Base-by-base conservation (phyloP, 1,140 invertebrate genomes). In the Archivesica marissinica region DNA sequence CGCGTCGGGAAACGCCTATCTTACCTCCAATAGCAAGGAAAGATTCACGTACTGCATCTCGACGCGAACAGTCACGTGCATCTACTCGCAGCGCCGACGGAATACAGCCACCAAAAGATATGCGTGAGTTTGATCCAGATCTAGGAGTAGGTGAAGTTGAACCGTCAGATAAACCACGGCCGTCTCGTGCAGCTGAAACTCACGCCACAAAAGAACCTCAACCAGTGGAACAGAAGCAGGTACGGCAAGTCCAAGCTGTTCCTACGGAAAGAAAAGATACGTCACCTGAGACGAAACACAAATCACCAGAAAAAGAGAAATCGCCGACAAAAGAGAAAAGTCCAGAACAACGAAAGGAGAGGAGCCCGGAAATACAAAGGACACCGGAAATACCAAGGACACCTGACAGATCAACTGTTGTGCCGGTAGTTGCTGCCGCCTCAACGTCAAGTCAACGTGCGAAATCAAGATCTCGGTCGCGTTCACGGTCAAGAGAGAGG, bases 101-200 rank as follows among this genome's bases (percentile, higher is more conserved):
- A 4, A 39, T 83, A n/a, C 44, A 59, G 25, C 80, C 80, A 0
- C 80, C 80, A 17, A 54, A 83, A 50, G 80, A 83, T 38, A 74
- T 17, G 47, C 68, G 80, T 35, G 47, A 72, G 9, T 83, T 83
- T 47, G 80, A 83, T 64, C 80, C 68, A 33, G 64, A 83, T 50
- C 33, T 83, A 11, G 80, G 80, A 20, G 80, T 83, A 15, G 68
- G 54, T 30, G 68, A 54, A 23, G 70, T 56, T 59, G 70, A 74
- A 47, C 23, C 15, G 25, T 47, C 41, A 17, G 41, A 15, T 17
- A 52, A 30, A 11, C 70, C 70, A 52, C 50, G 30, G 6, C 17
- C 38, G 23, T 28, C 28, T 30, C 25, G 15, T 50, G 44, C 50
- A 15, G n/a, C 17, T 0, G 50, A 74, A 72, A 9, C 38, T 0